phyloP scores from a whole-genome alignment of 2,113 vertebrate species.

The Corythaeola cristata region DNA sequence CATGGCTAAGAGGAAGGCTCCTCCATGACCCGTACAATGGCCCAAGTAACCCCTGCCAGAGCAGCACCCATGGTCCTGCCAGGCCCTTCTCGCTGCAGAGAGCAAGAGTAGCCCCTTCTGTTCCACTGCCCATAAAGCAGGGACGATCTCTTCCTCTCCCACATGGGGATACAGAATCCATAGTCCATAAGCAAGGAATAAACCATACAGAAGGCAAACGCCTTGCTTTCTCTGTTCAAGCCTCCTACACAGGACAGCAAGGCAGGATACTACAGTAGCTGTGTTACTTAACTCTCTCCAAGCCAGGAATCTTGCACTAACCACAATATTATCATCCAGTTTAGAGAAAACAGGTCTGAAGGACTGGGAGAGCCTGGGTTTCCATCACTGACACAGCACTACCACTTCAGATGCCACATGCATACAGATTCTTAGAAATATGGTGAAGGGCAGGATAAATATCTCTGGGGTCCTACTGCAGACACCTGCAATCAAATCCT shows the following conservation, averaged over 20 bases:
- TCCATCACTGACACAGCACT: not conserved
- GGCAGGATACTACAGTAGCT: not conserved
- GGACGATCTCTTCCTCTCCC: fast-evolving
- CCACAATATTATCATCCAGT: not conserved
- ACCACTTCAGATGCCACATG: not conserved
- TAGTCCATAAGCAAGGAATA: not conserved
- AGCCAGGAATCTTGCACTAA: not conserved
- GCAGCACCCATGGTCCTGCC: not conserved
- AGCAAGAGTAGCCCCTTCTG: not conserved
- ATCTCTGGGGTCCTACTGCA: not conserved
- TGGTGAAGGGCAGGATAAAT: not conserved
- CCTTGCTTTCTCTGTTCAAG: not conserved
- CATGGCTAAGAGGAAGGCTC: not conserved
- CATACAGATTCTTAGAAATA: not conserved
- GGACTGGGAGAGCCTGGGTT: not conserved
- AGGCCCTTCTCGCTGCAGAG: not conserved
- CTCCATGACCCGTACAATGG: not conserved
- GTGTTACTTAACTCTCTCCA: not conserved
- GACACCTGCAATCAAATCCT: not conserved
- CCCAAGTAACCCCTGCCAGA: not conserved
- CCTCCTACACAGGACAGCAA: not conserved
- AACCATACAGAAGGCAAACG: not conserved
- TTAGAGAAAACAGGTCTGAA: not conserved
- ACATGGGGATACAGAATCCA: not conserved
- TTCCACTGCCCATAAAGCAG: not conserved